Evolutionary conservation across 2,113 vertebrate species (phyloP), one percentile per base, ranked within the genome.

Genomic region (Calidris pygmaea): DNA sequence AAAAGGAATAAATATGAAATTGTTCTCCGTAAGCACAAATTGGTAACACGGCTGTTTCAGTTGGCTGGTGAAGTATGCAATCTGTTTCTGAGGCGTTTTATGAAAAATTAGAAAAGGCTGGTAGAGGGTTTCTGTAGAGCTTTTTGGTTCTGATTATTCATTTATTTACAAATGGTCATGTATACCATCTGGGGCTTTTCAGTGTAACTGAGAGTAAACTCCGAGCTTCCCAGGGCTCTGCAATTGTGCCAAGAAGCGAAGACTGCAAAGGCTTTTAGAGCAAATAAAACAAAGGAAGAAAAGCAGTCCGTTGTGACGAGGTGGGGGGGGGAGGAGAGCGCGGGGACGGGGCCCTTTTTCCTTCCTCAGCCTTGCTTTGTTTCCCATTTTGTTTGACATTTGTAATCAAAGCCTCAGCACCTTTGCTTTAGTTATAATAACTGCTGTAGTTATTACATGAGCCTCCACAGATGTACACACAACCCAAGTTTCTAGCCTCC

Each of bases 201-300:
- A 95, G 58, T 48, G 32, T 89, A 93, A 96, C 90, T 89, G 56
- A 83, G 92, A 96, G 89, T 95, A 97, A 96, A 90, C 89, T 84
- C 86, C 88, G 95, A 94, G 97, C 95, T 96, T 98, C 96, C 93
- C 95, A 90, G 94, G 95, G 95, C 96, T 94, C 95, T 72, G 62
- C 52, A 85, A 92, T 90, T 77, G 63, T 95, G 96, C 94, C 95
- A 97, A 94, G 91, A 94, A 95, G 58, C 47, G 94, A 92, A 63
- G 84, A 77, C 70, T 93, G 87, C 85, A 89, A 90, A 93, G 48
- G 56, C 82, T 86, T 92, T 95, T 65, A 60, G 35, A 89, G 81
- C 84, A 97, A 98, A 97, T 92, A 97, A 87, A 97, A 98, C 95
- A 96, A 97, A 97, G 90, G 52, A 87, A 92, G 75, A 97, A 96